Percentiles rank a stretch among this genome's conserved stretches.
phyloP scores from a whole-genome alignment of 2,888 invertebrate genomes.

The Hemaris fuciformis region DNA sequence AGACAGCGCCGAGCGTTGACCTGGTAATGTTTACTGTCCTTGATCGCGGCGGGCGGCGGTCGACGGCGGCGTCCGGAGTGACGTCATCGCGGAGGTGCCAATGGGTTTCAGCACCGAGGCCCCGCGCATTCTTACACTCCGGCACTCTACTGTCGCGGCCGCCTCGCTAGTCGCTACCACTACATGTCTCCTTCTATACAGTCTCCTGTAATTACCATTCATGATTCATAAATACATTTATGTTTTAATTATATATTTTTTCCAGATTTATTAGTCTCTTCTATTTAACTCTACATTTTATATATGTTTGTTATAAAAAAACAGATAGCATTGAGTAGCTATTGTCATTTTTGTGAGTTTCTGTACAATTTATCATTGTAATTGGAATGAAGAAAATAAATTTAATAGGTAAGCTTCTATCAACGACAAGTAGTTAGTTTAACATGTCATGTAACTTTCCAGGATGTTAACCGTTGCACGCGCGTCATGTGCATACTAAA shows the following conservation, averaged over 20 bases:
- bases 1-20: slow-evolving; percentile 74
- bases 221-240: no score
- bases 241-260: no score
- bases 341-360: neutral
- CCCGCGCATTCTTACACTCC: neutral
- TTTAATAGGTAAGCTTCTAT: no score
- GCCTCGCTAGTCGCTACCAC: neutral
- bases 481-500: neutral
- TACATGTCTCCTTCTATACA: neutral
- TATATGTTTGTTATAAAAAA: no score
- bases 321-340: neutral
- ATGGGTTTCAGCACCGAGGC: slow-evolving; percentile 68
- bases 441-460: neutral
- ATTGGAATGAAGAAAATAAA: neutral
- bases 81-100: slow-evolving; percentile 76
- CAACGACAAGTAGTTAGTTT: neutral
- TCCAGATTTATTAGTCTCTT: no score
- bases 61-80: slow-evolving; percentile 51
- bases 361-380: neutral
- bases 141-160: neutral
- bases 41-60: slow-evolving; percentile 62
- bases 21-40: slow-evolving; percentile 80
- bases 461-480: neutral
- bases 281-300: no score
- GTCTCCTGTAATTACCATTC: no score